Evolutionary conservation across 2,113 vertebrate species (phyloP).

Genomic region (Halichoerus grypus): DNA sequence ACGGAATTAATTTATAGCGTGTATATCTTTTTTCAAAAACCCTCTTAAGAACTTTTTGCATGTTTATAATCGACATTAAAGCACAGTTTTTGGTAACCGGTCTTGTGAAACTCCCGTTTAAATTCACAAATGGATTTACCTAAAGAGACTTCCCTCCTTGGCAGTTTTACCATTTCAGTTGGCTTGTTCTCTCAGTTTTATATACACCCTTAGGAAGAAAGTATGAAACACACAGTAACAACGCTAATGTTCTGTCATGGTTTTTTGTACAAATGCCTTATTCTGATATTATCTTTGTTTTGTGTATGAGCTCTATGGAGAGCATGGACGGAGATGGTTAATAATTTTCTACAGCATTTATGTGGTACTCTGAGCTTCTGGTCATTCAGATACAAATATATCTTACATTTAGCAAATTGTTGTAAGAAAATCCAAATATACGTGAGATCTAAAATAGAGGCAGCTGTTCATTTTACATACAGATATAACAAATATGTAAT

Average conservation of each 20-base stretch:
- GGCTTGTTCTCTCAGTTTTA: not conserved
- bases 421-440: not conserved
- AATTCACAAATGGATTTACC: slow-evolving; percentile 37
- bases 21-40: not conserved
- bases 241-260: slow-evolving; percentile 1
- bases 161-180: not conserved
- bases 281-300: slow-evolving; percentile 36
- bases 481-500: not conserved
- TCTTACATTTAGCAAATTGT: not conserved
- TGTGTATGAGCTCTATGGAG: not conserved
- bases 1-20: not conserved
- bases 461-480: slow-evolving; percentile 29
- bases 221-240: not conserved
- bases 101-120: slow-evolving; percentile 30
- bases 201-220: not conserved
- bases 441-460: slow-evolving; percentile 29
- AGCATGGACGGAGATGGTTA: slow-evolving; percentile 22
- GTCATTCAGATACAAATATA: not conserved
- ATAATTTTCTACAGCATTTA: slow-evolving; percentile 59
- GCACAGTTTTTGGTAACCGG: not conserved
- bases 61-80: slow-evolving; percentile 4
- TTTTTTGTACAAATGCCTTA: not conserved
- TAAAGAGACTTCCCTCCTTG: not conserved
- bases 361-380: not conserved
- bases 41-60: not conserved